A percentile compares a stretch with the other conserved stretches of the same genome.
These are phyloP conservation scores for Pentalonia nigronervosa DNA, from an alignment of 1,140 invertebrate species.

Conservation along the genomic window DNA sequence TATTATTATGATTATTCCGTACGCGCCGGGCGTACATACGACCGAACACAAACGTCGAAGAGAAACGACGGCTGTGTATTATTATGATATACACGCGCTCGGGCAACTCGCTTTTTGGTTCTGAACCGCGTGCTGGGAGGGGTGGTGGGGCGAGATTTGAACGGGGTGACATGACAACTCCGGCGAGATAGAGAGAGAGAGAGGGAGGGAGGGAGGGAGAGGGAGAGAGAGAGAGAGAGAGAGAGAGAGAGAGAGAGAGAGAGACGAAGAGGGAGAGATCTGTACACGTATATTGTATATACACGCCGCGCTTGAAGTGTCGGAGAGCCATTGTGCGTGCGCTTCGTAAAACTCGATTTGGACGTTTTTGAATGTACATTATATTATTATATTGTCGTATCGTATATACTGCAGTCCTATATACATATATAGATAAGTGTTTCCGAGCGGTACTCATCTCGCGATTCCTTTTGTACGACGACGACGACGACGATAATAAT, in stretches of 20 bases:
- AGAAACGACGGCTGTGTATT: not conserved
- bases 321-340: conserved; percentile 30
- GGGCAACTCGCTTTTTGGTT: not conserved
- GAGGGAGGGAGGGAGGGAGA: too few species aligned
- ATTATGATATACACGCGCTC: not conserved
- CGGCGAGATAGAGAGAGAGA: not conserved
- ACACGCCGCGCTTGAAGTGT: not conserved
- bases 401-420: not conserved
- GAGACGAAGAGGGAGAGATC: not conserved
- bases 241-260: not conserved
- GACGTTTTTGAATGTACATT: conserved; percentile 38
- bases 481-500: not conserved
- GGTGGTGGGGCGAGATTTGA: not conserved
- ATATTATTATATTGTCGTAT: conserved; percentile 21
- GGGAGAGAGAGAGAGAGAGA: not conserved
- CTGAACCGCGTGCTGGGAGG: not conserved
- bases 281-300: not conserved
- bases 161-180: not conserved
- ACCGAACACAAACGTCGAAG: not conserved
- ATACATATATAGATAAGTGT: conserved; percentile 36
- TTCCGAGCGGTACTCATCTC: conserved; percentile 18
- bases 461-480: conserved; percentile 13
- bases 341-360: conserved; percentile 49
- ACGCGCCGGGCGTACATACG: not conserved
- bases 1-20: not conserved